phyloP scores from a whole-genome alignment of 2,113 vertebrate genomes.

The Dipodomys merriami region DNA sequence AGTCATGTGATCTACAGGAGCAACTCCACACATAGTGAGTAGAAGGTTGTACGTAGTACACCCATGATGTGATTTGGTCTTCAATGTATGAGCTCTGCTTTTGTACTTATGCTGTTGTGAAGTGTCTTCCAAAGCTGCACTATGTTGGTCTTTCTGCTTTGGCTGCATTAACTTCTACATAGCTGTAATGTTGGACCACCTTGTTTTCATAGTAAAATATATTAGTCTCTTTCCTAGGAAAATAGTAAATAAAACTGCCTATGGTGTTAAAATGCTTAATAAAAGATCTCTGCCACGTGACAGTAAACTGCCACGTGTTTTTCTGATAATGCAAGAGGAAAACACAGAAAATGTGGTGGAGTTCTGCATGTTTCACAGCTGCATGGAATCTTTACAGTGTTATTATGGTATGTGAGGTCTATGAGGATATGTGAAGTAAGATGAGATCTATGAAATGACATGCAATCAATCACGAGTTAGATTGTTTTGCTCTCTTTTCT shows the following conservation, averaged over 20 bases:
- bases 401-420: background rate
- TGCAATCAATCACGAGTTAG: no score
- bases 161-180: constrained; percentile 21
- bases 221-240: background rate
- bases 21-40: no score
- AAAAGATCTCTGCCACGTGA: constrained; percentile 9
- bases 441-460: background rate
- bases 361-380: background rate
- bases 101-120: background rate
- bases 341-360: background rate
- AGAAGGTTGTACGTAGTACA: background rate
- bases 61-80: rapidly evolving
- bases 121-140: background rate
- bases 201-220: constrained; percentile 34
- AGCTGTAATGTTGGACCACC: background rate
- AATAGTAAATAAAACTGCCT: constrained; percentile 19
- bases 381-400: background rate
- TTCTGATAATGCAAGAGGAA: background rate
- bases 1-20: no score
- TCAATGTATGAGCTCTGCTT: background rate
- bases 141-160: background rate
- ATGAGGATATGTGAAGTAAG: background rate
- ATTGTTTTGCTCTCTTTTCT: background rate
- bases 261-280: constrained; percentile 50
- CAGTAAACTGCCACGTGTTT: background rate